These are phyloP conservation scores for Chaetura pelagica DNA, from an alignment of 2,113 vertebrate genomes.

Conservation along the genomic window DNA sequence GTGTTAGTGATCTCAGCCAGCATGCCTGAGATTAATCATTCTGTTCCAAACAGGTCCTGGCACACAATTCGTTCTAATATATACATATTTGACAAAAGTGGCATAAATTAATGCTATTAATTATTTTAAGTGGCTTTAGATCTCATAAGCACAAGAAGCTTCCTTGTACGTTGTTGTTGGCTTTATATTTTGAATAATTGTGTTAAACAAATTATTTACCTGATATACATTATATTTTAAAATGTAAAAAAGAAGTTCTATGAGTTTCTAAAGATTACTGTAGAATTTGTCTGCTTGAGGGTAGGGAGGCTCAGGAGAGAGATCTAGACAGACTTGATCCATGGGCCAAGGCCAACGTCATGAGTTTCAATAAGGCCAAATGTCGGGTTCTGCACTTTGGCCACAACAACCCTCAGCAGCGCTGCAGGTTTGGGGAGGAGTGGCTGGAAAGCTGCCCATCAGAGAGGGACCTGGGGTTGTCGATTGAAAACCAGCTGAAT, in stretches of 20 bases:
- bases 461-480: too few relatives aligned
- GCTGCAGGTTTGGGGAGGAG: too few relatives aligned
- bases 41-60: background rate
- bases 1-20: background rate
- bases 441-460: too few relatives aligned
- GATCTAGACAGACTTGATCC: too few relatives aligned
- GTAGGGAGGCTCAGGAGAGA: too few relatives aligned
- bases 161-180: background rate
- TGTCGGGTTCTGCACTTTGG: too few relatives aligned
- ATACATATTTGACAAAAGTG: background rate
- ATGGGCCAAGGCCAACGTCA: too few relatives aligned
- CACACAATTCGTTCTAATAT: background rate
- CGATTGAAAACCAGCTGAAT: too few relatives aligned
- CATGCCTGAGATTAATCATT: background rate
- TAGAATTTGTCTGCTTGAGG: background rate
- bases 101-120: background rate
- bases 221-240: background rate
- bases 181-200: background rate
- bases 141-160: background rate
- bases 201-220: background rate
- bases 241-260: background rate
- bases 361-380: too few relatives aligned
- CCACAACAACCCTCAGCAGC: too few relatives aligned
- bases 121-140: slow-evolving; percentile 7
- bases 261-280: background rate